Evolutionary conservation across 1,140 invertebrate genomes (phyloP).

Genomic region (Formica selysi): DNA sequence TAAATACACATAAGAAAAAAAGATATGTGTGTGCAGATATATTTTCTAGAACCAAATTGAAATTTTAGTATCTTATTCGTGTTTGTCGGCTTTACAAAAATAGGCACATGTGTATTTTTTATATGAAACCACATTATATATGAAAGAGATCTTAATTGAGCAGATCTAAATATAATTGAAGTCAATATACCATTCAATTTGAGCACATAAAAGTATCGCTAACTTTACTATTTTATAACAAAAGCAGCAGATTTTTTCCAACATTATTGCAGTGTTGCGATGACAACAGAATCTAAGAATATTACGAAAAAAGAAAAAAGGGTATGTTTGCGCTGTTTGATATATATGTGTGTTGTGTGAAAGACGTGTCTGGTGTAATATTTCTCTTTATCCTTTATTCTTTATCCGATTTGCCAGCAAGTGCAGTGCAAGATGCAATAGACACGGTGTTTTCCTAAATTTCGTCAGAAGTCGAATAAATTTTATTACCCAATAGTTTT

Average conservation of each 20-base stretch:
- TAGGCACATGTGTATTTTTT: not conserved
- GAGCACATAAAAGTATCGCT: not conserved
- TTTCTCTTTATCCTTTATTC: conserved; percentile 16
- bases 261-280: not conserved
- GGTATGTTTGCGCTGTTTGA: not conserved
- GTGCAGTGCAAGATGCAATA: not conserved
- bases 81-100: not conserved
- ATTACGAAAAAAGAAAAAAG: not conserved
- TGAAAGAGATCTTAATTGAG: too few relatives aligned
- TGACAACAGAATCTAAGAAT: not conserved
- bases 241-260: not conserved
- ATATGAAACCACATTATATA: too few relatives aligned
- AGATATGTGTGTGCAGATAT: not conserved
- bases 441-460: not conserved
- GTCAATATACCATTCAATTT: too few relatives aligned
- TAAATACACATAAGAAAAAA: not conserved
- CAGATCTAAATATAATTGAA: too few relatives aligned
- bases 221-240: not conserved
- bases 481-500: not conserved
- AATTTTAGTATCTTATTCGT: not conserved
- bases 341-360: not conserved
- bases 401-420: not conserved
- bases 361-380: conserved; percentile 1
- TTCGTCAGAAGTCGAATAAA: not conserved
- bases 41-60: not conserved